phyloP scores from a whole-genome alignment of 2,113 vertebrate species.

The Trochalopteron elliotii region DNA sequence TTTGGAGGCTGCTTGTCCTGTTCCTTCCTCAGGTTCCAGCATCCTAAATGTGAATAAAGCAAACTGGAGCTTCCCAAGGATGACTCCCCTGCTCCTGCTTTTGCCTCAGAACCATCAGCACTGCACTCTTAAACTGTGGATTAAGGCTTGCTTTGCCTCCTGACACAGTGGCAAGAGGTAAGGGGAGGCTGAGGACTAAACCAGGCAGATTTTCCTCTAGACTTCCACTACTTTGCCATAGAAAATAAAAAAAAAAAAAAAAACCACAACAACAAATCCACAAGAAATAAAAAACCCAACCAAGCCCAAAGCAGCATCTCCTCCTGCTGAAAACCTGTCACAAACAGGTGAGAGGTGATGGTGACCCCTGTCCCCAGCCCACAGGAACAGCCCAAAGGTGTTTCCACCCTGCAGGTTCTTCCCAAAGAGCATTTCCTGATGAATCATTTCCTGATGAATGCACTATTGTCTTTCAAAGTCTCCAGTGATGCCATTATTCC shows the following conservation, averaged over 20 bases:
- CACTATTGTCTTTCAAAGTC: accelerated
- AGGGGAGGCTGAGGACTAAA: no score
- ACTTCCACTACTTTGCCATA: background rate
- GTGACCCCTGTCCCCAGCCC: background rate
- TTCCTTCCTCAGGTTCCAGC: background rate
- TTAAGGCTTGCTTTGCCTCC: background rate
- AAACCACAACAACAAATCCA: background rate
- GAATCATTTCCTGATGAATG: background rate
- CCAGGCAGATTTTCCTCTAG: background rate
- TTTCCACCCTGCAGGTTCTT: background rate
- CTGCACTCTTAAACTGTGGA: background rate
- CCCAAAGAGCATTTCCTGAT: background rate
- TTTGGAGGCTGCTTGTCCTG: background rate
- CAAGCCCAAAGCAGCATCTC: accelerated
- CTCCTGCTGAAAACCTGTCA: background rate
- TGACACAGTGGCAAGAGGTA: background rate
- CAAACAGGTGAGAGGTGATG: accelerated
- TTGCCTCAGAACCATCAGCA: background rate
- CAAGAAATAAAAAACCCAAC: accelerated
- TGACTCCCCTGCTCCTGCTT: background rate
- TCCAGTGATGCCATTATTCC: background rate
- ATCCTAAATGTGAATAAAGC: accelerated
- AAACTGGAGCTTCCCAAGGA: background rate
- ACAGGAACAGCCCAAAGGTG: background rate
- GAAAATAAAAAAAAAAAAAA: background rate